Evolutionary conservation across 2,797 vertebrate genomes (phyloP).

Genomic region (Bovichtus diacanthus): DNA sequence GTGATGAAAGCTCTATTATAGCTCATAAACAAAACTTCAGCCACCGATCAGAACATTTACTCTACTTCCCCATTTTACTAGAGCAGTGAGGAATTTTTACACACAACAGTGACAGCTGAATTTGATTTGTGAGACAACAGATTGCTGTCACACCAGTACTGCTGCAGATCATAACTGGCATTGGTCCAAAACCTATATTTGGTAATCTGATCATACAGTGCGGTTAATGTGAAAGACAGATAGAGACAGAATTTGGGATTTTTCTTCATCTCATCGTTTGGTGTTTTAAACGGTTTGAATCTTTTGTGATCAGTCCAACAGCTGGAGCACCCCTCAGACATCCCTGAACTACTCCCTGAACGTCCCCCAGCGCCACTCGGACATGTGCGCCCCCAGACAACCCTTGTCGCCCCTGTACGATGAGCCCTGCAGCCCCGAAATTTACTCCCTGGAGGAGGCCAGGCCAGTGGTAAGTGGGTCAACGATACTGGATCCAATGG

Average conservation of each 20-base stretch:
- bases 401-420: constrained; percentile 88
- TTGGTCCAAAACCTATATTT: constrained; percentile 17
- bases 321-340: constrained; percentile 85
- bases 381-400: constrained; percentile 80
- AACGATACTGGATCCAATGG: constrained; percentile 73
- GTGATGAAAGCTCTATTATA: constrained; percentile 28
- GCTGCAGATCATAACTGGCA: constrained; percentile 27
- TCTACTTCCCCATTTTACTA: not conserved
- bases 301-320: constrained; percentile 82
- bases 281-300: constrained; percentile 32
- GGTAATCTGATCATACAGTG: constrained; percentile 40
- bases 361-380: constrained; percentile 82
- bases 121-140: constrained; percentile 19
- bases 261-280: not conserved
- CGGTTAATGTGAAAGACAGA: constrained; percentile 25
- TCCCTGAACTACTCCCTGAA: constrained; percentile 75
- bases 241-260: not conserved
- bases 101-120: constrained; percentile 18
- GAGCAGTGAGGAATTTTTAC: not conserved
- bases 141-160: constrained; percentile 15
- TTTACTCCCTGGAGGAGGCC: constrained; percentile 77
- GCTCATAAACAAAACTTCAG: constrained; percentile 31
- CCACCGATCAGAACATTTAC: constrained; percentile 7
- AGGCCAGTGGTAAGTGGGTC: constrained; percentile 82
- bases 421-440: constrained; percentile 87